These are phyloP conservation scores for Dasyurus viverrinus DNA, from an alignment of 2,113 vertebrate species.

Conservation along the genomic window DNA sequence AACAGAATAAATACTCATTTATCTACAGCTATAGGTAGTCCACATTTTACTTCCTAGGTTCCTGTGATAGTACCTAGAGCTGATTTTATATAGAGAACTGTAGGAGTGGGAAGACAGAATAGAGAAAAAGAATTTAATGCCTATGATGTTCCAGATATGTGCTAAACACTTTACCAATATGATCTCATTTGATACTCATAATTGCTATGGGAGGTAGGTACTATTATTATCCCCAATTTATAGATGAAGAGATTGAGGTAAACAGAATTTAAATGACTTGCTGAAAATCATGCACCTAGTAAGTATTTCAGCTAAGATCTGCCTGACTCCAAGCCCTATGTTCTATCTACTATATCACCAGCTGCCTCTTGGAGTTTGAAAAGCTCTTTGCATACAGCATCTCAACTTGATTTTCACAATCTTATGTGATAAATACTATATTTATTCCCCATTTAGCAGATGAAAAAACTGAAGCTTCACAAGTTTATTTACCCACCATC, in stretches of 20 bases:
- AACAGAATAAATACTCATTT: constrained; percentile 18
- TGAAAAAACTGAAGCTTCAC: neutral
- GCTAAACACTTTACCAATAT: neutral
- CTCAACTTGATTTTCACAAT: neutral
- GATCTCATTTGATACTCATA: neutral
- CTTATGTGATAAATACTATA: neutral
- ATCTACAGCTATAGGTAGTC: neutral
- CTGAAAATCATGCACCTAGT: neutral
- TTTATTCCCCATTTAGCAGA: neutral
- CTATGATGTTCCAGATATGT: neutral
- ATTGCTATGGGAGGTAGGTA: neutral
- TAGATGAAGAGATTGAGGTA: neutral
- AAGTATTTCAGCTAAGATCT: neutral
- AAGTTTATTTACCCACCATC: neutral
- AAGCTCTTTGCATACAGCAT: neutral
- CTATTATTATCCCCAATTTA: neutral
- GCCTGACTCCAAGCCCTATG: neutral
- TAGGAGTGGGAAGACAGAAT: neutral
- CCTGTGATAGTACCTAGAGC: neutral
- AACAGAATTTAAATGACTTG: neutral
- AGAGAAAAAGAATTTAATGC: neutral
- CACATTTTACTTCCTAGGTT: neutral
- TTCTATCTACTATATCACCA: neutral
- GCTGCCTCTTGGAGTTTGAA: neutral
- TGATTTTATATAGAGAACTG: neutral